A percentile compares a stretch with the other conserved stretches of the same genome.
These are phyloP conservation scores for Drosophila mayri DNA, from an alignment of 1,140 invertebrate species.

Conservation along the genomic window DNA sequence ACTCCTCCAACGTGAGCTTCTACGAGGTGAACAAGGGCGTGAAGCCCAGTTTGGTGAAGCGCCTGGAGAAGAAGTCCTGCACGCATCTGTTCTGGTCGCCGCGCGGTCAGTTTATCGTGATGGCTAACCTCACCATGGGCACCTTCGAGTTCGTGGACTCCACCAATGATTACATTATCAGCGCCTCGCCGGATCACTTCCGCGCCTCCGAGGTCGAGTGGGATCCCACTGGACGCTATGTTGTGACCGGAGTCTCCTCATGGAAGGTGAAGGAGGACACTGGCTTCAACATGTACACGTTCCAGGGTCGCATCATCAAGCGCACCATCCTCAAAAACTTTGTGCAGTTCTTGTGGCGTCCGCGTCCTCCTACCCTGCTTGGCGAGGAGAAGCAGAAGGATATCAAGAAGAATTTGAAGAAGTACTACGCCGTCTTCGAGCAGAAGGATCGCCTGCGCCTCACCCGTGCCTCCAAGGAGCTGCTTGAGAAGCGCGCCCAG, in stretches of 20 bases:
- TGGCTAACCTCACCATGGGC: conserved; percentile 94
- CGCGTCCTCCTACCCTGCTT: conserved; percentile 94
- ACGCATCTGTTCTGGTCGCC: conserved; percentile 99
- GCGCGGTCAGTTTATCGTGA: conserved; percentile 96
- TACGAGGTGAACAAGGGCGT: conserved; percentile 96
- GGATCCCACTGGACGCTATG: conserved; percentile 99
- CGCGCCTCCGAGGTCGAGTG: conserved; percentile 97
- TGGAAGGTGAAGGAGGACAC: conserved; percentile 99
- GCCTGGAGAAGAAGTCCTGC: conserved; percentile 95
- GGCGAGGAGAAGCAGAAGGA: conserved; percentile 94
- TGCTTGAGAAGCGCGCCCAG: conserved; percentile 96
- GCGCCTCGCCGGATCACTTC: conserved; percentile 97
- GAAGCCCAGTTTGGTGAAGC: conserved; percentile 94
- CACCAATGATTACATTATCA: conserved; percentile 94
- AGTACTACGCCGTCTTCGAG: conserved; percentile 98
- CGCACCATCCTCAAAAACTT: conserved; percentile 96
- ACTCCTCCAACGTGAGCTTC: conserved; percentile 96
- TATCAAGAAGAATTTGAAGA: conserved; percentile 99
- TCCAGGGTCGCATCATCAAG: conserved; percentile 94
- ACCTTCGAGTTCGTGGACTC: conserved; percentile 98
- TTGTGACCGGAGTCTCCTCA: conserved; percentile 96
- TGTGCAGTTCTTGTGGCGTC: conserved; percentile 98
- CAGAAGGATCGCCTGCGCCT: conserved; percentile 97
- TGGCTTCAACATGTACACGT: conserved; percentile 98
- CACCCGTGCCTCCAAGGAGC: conserved; percentile 97